Conservation (phyloP, 2,113 vertebrate genomes). For the Lamprotornis superbus region DNA sequence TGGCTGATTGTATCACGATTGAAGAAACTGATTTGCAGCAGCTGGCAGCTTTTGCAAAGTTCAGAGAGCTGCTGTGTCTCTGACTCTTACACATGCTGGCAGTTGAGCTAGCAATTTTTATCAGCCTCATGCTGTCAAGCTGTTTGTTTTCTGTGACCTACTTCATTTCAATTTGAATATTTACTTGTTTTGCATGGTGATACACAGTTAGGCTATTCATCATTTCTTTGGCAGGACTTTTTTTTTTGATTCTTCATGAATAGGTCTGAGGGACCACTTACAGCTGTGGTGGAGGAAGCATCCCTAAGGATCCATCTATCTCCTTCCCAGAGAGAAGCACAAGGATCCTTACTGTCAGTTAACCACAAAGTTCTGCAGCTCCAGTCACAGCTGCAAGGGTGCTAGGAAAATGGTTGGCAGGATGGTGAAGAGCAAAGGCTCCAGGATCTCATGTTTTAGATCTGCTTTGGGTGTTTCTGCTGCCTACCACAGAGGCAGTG, state of each 20-base stretch:
- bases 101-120: neutral
- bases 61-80: neutral
- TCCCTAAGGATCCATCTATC: neutral
- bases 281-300: neutral
- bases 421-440: neutral
- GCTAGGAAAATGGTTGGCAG: neutral
- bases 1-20: neutral
- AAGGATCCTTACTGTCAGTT: neutral
- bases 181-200: neutral
- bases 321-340: neutral
- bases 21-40: neutral
- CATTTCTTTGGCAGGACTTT: neutral
- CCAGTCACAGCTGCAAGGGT: rapidly evolving
- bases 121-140: neutral
- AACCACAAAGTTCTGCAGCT: neutral
- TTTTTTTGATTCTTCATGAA: neutral
- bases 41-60: neutral
- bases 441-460: neutral
- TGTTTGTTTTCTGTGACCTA: conserved; percentile 35
- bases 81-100: neutral
- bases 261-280: neutral
- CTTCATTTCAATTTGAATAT: conserved; percentile 2
- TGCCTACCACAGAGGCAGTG: neutral
- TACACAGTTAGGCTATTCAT: neutral
- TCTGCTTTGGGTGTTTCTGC: neutral